Base-by-base conservation (phyloP, 2,888 invertebrate genomes). In the Drosophila nigritarsus region DNA sequence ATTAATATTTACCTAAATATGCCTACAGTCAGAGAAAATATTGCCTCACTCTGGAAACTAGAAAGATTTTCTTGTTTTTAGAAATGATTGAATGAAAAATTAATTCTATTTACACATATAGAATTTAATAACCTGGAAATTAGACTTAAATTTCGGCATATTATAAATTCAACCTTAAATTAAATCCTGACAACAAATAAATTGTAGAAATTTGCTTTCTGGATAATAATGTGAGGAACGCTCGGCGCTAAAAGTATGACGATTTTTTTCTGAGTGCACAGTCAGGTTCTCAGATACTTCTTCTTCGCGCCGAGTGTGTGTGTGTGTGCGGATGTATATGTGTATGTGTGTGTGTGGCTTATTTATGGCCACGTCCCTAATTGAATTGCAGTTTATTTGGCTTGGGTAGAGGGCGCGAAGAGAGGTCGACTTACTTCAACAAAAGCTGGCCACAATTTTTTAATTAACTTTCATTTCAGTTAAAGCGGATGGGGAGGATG, bases 311-410 rank as follows among this genome's bases (percentile, higher is more conserved):
- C 38, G 30, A 29, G 32, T 50, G 29, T 58, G 20, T 58, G 42
- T 70, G 42, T 34, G 49, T 66, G 55, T 49, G 49, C 38, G 68
- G 2, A 9, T n/a, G 3, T 40, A 2, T n/a, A 45, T 45, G 45
- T 51, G 48, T 49, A n/a, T n/a, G 66, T 65, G 60, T 55, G 63
- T 36, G 68, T 65, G 74, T 69, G 86, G 83, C 67, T 80, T 87
- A 87, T 87, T 87, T 90, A 87, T 90, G 89, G 64, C 69, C 78
- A 63, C 67, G 78, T 71, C 85, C 90, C 85, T 87, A 87, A 90
- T 87, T 87, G 87, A 87, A 87, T 87, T 84, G 90, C 87, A 87
- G 87, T 87, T 87, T 89, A 90, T 90, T 87, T 89, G 88, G 65
- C 59, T 42, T 54, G 55, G 32, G n/a, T 2, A n/a, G 7, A 4